phyloP scores from a whole-genome alignment of 1,140 invertebrate species.

The Drosophila malerkotliana region DNA sequence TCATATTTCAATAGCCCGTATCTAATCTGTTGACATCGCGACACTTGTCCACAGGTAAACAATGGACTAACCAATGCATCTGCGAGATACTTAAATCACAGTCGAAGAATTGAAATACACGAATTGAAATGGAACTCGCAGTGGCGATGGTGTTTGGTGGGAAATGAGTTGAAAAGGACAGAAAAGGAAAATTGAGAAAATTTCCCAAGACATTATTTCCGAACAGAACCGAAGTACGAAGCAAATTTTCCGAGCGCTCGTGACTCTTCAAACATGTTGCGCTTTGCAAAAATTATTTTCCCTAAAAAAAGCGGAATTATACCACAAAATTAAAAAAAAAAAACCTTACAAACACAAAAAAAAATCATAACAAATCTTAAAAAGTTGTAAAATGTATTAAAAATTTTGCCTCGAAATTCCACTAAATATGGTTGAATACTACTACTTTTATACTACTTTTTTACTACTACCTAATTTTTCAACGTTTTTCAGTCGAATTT shows the following conservation, averaged over 20 bases:
- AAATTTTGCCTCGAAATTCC: no score
- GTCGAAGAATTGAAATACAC: background rate
- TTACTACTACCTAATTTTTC: no score
- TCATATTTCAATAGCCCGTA: background rate
- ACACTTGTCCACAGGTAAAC: slow-evolving; percentile 36
- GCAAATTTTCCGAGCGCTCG: background rate
- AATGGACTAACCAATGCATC: slow-evolving; percentile 26
- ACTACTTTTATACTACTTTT: no score
- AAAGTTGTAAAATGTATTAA: no score
- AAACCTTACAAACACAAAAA: no score
- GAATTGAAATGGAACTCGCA: background rate
- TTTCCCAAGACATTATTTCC: background rate
- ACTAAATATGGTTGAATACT: no score
- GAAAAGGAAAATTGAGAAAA: slow-evolving; percentile 1
- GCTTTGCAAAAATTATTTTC: no score
- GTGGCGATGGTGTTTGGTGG: background rate
- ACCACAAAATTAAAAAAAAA: no score
- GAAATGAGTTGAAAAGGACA: background rate
- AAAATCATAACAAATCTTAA: no score
- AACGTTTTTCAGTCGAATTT: no score
- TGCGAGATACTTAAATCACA: slow-evolving; percentile 10
- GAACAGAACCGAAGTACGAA: slow-evolving; percentile 13
- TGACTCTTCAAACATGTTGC: no score
- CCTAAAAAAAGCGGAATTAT: no score
- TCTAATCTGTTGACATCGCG: slow-evolving; percentile 33